Evolutionary conservation across 2,888 invertebrate genomes (phyloP), one percentile per base, ranked within the genome.

Genomic region (Ephialtes manifestator): DNA sequence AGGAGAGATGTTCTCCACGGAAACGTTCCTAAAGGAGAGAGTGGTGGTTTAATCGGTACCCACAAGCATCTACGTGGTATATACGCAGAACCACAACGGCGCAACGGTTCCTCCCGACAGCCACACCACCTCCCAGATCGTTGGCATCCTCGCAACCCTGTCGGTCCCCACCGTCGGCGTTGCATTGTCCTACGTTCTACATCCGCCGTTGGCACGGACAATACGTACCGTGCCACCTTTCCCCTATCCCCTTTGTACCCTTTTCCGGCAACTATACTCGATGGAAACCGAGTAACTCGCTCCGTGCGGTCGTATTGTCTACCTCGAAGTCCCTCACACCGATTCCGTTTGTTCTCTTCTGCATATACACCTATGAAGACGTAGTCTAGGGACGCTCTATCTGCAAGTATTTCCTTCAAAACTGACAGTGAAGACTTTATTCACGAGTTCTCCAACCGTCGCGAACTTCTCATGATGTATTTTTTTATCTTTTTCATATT

Each of bases 161-260:
- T 75, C 20, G 28, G 1, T 43, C n/a, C 46, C 67, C 67, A 74
- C 35, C 28, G 18, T 43, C 58, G 24, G 35, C 65, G 74, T 55
- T 55, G 63, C 78, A 75, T 75, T 82, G 81, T 85, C 48, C 70
- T 48, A 58, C 46, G 28, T n/a, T 67, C 78, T 65, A 70, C 81
- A 84, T 84, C 78, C 74, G 78, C 35, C 77, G 75, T 74, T 81
- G 77, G 53, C 81, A 39, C 74, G 65, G 71, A 85, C 78, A 70
- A 85, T 81, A 68, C 78, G 74, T 68, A 24, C 31, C 53, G 18
- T 46, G 35, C 58, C 63, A 31, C 68, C 65, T 65, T 39, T 18
- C 63, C 18, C 13, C 20, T 39, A 8, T 31, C n/a, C 63, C 63
- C n/a, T 31, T 8, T 46, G 68, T 39, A 20, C 43, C 39, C 63